These are phyloP conservation scores for Momotus momota DNA, from an alignment of 2,797 vertebrate species.

Conservation along the genomic window DNA sequence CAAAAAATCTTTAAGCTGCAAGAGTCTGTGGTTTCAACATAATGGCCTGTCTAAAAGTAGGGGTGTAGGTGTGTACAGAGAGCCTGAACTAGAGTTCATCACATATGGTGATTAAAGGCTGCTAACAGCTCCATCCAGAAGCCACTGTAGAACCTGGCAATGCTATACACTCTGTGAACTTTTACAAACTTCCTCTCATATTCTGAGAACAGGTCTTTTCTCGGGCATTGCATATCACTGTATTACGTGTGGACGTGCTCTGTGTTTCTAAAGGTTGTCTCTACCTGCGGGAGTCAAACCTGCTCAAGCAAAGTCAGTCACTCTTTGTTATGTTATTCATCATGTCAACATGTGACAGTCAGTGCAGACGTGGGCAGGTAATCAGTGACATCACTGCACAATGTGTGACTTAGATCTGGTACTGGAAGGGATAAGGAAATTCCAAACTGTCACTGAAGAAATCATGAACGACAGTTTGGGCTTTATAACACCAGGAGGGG, in stretches of 20 bases:
- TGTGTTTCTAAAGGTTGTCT: neutral
- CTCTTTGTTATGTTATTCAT: neutral
- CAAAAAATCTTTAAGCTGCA: neutral
- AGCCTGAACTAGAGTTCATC: neutral
- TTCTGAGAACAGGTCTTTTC: neutral
- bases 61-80: neutral
- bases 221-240: neutral
- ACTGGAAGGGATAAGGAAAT: neutral
- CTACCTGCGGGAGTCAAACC: neutral
- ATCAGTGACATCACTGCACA: accelerated
- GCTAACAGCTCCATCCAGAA: neutral
- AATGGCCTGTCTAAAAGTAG: neutral
- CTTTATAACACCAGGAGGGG: neutral
- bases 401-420: neutral
- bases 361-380: neutral
- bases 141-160: neutral
- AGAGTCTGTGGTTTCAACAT: neutral
- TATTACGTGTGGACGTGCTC: accelerated
- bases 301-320: neutral
- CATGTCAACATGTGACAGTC: accelerated
- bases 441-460: neutral
- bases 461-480: neutral
- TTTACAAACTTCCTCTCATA: neutral
- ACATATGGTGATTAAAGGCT: neutral
- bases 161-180: neutral